Percentiles rank a stretch among this genome's conserved stretches.
Evolutionary conservation across 2,888 invertebrate genomes (phyloP).

Genomic region (Leucoma salicis): DNA sequence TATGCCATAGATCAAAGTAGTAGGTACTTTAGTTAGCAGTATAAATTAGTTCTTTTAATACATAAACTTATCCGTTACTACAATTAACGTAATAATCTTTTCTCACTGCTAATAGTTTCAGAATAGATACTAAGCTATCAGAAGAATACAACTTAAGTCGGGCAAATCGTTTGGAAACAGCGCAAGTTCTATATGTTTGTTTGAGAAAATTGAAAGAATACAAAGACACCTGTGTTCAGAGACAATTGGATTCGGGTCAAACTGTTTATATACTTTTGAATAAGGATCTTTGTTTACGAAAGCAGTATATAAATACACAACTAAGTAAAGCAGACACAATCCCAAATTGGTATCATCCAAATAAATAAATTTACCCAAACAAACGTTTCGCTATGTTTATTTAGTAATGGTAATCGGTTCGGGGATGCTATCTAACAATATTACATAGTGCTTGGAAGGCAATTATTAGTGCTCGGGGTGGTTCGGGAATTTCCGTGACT

Average conservation of each 20-base stretch:
- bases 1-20: too few species aligned
- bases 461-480: constrained; percentile 15
- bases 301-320: neutral
- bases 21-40: too few species aligned
- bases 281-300: constrained; percentile 1
- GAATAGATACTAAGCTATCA: too few species aligned
- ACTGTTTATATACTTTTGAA: constrained; percentile 2
- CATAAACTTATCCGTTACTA: too few species aligned
- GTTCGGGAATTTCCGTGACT: constrained; percentile 25
- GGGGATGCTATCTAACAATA: constrained; percentile 12
- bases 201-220: constrained; percentile 32
- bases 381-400: neutral
- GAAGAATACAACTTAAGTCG: too few species aligned
- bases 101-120: too few species aligned
- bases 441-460: constrained; percentile 12
- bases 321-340: too few species aligned
- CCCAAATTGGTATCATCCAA: too few species aligned
- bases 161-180: constrained; percentile 40
- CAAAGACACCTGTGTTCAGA: constrained; percentile 24
- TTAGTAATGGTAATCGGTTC: neutral
- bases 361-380: constrained; percentile 4
- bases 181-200: constrained; percentile 29
- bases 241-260: constrained; percentile 14
- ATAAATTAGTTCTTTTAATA: too few species aligned
- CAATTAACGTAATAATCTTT: too few species aligned